Evolutionary conservation across 2,888 invertebrate genomes (phyloP).

Genomic region (Pegoplata infirma): DNA sequence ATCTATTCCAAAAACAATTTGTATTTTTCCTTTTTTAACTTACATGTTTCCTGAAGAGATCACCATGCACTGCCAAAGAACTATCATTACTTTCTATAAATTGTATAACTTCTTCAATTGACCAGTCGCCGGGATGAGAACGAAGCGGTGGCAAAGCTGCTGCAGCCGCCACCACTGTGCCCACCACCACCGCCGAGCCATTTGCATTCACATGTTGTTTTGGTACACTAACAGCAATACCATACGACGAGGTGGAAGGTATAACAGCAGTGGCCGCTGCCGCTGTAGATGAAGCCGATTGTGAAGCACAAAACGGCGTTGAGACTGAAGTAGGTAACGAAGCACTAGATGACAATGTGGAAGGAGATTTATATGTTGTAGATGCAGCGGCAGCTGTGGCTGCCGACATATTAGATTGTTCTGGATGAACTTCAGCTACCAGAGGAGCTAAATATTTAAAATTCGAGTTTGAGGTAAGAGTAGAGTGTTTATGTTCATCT

Average conservation of each 20-base stretch:
- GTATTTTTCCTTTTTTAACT: slow-evolving; percentile 79
- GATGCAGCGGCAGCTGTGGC: slow-evolving; percentile 62
- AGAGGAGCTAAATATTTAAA: slow-evolving; percentile 75
- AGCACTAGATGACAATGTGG: slow-evolving; percentile 73
- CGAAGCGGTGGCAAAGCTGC: slow-evolving; percentile 76
- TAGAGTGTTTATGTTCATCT: slow-evolving; percentile 62
- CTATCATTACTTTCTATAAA: slow-evolving; percentile 92
- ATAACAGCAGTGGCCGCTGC: slow-evolving; percentile 75
- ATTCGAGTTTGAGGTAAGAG: slow-evolving; percentile 70
- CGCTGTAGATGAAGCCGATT: slow-evolving; percentile 75
- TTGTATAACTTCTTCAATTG: slow-evolving; percentile 95
- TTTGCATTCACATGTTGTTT: slow-evolving; percentile 55
- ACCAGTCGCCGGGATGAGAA: slow-evolving; percentile 89
- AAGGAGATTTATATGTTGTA: slow-evolving; percentile 73
- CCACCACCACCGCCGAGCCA: slow-evolving; percentile 66
- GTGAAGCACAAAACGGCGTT: slow-evolving; percentile 75
- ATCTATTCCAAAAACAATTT: background rate
- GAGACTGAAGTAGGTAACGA: slow-evolving; percentile 74
- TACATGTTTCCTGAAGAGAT: slow-evolving; percentile 95
- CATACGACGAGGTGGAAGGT: slow-evolving; percentile 63
- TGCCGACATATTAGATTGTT: slow-evolving; percentile 71
- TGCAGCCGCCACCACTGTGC: slow-evolving; percentile 67
- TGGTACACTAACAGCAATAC: slow-evolving; percentile 75
- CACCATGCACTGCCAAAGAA: slow-evolving; percentile 90
- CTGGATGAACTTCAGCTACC: slow-evolving; percentile 76